These are phyloP conservation scores for Porites rus DNA, from an alignment of 92 coral and sea anemone genomes.

Conservation along the genomic window DNA sequence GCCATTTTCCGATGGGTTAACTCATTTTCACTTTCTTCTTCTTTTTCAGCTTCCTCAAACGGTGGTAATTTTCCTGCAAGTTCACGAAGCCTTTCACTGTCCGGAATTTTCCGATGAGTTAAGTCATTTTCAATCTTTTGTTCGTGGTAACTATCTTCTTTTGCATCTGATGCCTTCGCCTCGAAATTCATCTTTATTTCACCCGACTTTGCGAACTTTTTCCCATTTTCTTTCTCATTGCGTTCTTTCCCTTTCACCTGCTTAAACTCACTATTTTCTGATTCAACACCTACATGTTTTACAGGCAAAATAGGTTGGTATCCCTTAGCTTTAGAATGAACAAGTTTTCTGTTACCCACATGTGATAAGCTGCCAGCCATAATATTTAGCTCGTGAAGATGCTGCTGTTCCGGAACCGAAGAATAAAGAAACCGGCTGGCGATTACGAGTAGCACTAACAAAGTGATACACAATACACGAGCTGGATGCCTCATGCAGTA, in stretches of 20 bases:
- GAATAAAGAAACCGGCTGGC: slow-evolving; percentile 45
- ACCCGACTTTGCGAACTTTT: not conserved
- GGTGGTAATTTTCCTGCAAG: slow-evolving; percentile 1
- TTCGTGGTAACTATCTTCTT: not conserved
- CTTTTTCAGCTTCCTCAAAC: not conserved
- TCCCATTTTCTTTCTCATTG: not conserved
- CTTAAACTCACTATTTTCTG: not conserved
- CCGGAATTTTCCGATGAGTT: not conserved
- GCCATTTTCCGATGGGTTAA: not conserved
- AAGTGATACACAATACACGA: slow-evolving; percentile 22
- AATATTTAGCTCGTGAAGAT: slow-evolving; percentile 28
- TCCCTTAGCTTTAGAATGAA: not conserved
- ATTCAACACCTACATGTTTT: not conserved
- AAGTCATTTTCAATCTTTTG: slow-evolving; percentile 18
- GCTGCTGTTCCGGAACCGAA: slow-evolving; percentile 28
- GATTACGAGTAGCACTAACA: slow-evolving; percentile 30
- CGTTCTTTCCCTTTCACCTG: not conserved
- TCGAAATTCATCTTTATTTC: not conserved
- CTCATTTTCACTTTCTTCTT: slow-evolving; percentile 9
- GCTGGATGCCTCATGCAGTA: slow-evolving; percentile 45
- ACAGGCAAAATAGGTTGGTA: not conserved
- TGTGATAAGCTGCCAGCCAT: slow-evolving; percentile 30
- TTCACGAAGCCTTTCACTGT: not conserved
- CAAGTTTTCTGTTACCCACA: not conserved
- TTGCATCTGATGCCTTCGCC: not conserved